Evolutionary conservation across 2,888 invertebrate species (phyloP), one percentile per base, ranked within the genome.

Genomic region (Artemia sp.): DNA sequence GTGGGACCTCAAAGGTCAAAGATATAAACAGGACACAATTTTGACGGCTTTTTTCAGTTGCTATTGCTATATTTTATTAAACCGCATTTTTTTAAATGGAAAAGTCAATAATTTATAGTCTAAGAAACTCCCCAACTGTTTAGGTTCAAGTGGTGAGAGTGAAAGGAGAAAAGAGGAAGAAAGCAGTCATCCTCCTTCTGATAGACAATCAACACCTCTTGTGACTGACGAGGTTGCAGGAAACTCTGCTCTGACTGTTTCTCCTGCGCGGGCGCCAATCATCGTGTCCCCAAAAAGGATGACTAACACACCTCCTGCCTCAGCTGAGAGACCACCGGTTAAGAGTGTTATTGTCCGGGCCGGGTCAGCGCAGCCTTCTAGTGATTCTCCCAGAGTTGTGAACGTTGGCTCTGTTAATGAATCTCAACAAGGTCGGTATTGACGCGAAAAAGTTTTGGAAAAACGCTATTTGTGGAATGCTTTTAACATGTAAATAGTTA

Each of bases 301-400:
- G 66, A 68, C 73, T 38, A 70, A 70, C 67, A 38, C 72, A 0
- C 72, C 73, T 14, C 73, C 73, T 64, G 67, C 69, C 24, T 67
- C 70, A 9, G 72, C 74, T 11, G 72, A 73, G 66, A 70, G 76
- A 12, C 73, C 76, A n/a, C 77, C 78, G 51, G 79, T 78, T 67
- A 89, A 90, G 78, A 90, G 89, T 79, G 92, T 92, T 73, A 92
- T 92, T 78, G 92, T 92, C 75, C 85, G 91, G 68, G 76, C 76
- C 24, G 75, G 75, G 9, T 75, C 74, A n/a, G 72, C 73, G 12
- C 72, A 73, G 19, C 69, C 70, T 12, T 72, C 70, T 52, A 67
- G 69, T 58, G 64, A 58, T 19, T 58, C 64, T n/a, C 64, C 64
- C 24, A 58, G 24, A 24, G 24, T 52, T 72, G 52, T 67, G 58